Conservation (phyloP, 2,113 vertebrate genomes). For the Vicugna pacos region DNA sequence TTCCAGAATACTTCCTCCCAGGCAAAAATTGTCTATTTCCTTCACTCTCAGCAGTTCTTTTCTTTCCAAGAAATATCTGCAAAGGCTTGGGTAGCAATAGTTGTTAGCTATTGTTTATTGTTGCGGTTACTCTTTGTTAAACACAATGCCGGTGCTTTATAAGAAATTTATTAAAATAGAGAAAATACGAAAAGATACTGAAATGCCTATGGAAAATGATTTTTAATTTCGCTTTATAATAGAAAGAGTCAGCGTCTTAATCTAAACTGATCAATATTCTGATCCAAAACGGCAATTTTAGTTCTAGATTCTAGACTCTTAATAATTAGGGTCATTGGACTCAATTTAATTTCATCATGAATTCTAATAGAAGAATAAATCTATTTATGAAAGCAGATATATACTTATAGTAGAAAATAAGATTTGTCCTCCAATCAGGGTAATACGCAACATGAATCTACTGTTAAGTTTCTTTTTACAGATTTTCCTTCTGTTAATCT, state of each 20-base stretch:
- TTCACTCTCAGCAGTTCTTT: background rate
- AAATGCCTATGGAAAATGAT: background rate
- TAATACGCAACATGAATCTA: background rate
- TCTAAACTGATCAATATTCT: background rate
- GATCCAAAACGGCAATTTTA: background rate
- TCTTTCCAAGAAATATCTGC: background rate
- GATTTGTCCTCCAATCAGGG: background rate
- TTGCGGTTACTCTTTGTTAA: background rate
- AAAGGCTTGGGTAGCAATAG: background rate
- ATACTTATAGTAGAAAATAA: background rate
- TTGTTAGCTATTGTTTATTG: background rate
- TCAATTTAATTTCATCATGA: background rate
- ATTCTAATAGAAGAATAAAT: background rate
- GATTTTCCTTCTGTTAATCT: background rate
- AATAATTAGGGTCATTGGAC: background rate
- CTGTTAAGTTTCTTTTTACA: background rate
- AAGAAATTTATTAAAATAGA: background rate
- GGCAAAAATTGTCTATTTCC: background rate
- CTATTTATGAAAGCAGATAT: constrained; percentile 15
- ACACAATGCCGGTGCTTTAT: background rate
- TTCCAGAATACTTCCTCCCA: background rate
- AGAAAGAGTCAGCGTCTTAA: background rate
- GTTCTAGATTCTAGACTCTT: background rate
- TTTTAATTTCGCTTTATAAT: background rate
- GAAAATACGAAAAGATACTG: background rate